Evolutionary conservation across 1,140 invertebrate genomes (phyloP).

Genomic region (Cyclina sinensis): DNA sequence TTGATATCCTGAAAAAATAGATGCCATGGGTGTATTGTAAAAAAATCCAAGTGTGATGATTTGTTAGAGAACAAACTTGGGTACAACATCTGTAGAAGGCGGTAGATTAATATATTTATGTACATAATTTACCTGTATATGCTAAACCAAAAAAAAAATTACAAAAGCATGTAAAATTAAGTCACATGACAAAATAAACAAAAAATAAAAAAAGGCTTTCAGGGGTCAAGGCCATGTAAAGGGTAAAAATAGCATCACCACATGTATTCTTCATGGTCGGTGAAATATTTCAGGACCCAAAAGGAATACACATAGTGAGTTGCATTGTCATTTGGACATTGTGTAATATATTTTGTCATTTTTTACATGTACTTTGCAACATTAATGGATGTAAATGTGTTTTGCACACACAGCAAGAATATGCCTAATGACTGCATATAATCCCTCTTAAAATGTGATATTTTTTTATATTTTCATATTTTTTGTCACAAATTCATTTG

Average conservation of each 20-base stretch:
- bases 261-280: neutral
- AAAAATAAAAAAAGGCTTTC: neutral
- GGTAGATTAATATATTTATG: slow-evolving; percentile 40
- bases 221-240: neutral
- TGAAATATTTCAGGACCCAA: neutral
- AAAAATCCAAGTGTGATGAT: too few species aligned
- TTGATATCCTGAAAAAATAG: too few species aligned
- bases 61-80: neutral
- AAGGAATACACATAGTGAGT: neutral
- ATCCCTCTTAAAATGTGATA: slow-evolving; percentile 54
- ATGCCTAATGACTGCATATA: slow-evolving; percentile 32
- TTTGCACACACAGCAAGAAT: slow-evolving; percentile 13
- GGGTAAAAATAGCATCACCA: slow-evolving; percentile 2
- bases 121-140: slow-evolving; percentile 43
- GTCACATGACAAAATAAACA: slow-evolving; percentile 13
- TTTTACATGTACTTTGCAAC: slow-evolving; percentile 29
- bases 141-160: slow-evolving; percentile 47
- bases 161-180: slow-evolving; percentile 33
- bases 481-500: neutral
- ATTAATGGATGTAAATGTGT: slow-evolving; percentile 17
- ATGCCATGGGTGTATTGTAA: too few species aligned
- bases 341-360: slow-evolving; percentile 27
- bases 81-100: neutral
- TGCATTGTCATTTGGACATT: slow-evolving; percentile 12
- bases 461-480: slow-evolving; percentile 48